Conservation (phyloP, 1,140 invertebrate species). For the Psix sp. region DNA sequence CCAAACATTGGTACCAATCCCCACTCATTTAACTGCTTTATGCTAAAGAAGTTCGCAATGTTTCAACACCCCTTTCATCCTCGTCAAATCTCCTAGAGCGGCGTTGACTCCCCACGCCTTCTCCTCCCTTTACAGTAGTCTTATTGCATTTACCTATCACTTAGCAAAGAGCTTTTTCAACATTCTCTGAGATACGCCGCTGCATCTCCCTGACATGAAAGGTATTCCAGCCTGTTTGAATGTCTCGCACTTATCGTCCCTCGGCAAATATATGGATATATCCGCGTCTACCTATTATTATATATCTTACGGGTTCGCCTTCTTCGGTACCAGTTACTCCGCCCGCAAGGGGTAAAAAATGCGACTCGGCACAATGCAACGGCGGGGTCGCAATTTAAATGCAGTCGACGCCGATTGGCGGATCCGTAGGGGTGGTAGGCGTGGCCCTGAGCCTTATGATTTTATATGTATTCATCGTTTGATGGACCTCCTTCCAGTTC, state of each 20-base stretch:
- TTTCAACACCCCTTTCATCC: slow-evolving; percentile 31
- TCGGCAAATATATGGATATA: slow-evolving; percentile 32
- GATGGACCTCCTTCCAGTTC: slow-evolving; percentile 45
- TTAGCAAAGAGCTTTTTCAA: slow-evolving; percentile 43
- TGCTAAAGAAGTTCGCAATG: too few relatives aligned
- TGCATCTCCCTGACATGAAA: slow-evolving; percentile 28
- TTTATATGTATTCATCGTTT: slow-evolving; percentile 69
- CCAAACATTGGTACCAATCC: too few relatives aligned
- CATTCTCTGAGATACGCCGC: slow-evolving; percentile 22
- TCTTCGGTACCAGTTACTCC: slow-evolving; percentile 64
- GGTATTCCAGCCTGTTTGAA: slow-evolving; percentile 17
- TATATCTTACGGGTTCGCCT: slow-evolving; percentile 30
- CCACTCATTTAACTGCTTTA: too few relatives aligned
- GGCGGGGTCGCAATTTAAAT: slow-evolving; percentile 74
- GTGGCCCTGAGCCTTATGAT: slow-evolving; percentile 73
- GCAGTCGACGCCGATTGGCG: slow-evolving; percentile 71
- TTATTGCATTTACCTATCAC: slow-evolving; percentile 47
- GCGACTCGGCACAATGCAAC: slow-evolving; percentile 69
- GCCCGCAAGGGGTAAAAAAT: slow-evolving; percentile 63
- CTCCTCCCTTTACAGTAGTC: slow-evolving; percentile 27
- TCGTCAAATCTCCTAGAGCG: slow-evolving; percentile 17
- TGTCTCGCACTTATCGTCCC: slow-evolving; percentile 21
- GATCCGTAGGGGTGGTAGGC: slow-evolving; percentile 71
- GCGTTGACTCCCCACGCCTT: slow-evolving; percentile 6
- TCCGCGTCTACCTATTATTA: slow-evolving; percentile 28